Percentiles rank a stretch among this genome's conserved stretches.
These are phyloP conservation scores for Coecobrya sp. DNA, from an alignment of 2,888 invertebrate species.

Conservation along the genomic window DNA sequence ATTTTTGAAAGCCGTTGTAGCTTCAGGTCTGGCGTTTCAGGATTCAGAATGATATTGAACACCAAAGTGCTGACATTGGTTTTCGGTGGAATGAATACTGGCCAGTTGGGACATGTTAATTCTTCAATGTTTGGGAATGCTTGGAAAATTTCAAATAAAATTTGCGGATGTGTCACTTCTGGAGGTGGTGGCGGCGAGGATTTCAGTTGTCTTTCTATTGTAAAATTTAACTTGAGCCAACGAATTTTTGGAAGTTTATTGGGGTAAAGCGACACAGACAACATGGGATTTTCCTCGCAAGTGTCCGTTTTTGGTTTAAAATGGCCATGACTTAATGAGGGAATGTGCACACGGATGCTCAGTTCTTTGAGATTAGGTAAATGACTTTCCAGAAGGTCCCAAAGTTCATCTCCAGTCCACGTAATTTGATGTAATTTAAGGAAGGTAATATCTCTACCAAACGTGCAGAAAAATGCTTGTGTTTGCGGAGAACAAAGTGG, in stretches of 20 bases:
- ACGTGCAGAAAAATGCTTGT: slow-evolving; percentile 64
- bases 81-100: slow-evolving; percentile 78
- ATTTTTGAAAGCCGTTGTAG: slow-evolving; percentile 75
- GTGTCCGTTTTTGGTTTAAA: slow-evolving; percentile 52
- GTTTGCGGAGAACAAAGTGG: slow-evolving; percentile 49
- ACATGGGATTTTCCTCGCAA: background rate
- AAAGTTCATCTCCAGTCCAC: slow-evolving; percentile 77
- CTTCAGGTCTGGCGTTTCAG: slow-evolving; percentile 72
- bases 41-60: slow-evolving; percentile 80
- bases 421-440: slow-evolving; percentile 79
- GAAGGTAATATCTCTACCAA: slow-evolving; percentile 74
- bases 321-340: slow-evolving; percentile 74
- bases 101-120: slow-evolving; percentile 83
- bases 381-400: slow-evolving; percentile 68
- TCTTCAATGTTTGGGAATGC: slow-evolving; percentile 80
- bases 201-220: slow-evolving; percentile 76
- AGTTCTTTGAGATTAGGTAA: slow-evolving; percentile 77
- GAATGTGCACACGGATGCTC: slow-evolving; percentile 81
- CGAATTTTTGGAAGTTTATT: slow-evolving; percentile 63
- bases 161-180: slow-evolving; percentile 75
- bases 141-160: slow-evolving; percentile 79
- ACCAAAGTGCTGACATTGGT: slow-evolving; percentile 80
- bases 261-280: background rate
- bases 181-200: slow-evolving; percentile 75
- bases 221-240: slow-evolving; percentile 79